phyloP scores from a whole-genome alignment of 2,113 vertebrate genomes.

The Antechinus flavipes region DNA sequence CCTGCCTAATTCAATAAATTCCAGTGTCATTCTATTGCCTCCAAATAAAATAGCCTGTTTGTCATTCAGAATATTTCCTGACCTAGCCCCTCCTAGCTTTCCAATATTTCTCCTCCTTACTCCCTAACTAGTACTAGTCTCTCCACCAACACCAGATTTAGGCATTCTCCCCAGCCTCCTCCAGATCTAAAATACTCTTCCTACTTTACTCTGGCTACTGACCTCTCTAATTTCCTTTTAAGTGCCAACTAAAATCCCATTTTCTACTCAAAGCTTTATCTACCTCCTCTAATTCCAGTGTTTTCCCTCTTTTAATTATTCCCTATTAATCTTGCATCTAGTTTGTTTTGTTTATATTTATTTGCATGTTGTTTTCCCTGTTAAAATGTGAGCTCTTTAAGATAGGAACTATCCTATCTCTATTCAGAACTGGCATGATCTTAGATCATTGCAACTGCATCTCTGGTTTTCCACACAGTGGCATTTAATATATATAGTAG shows the following conservation, averaged over 20 bases:
- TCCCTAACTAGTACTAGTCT: too few relatives aligned
- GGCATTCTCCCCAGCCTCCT: fast-evolving
- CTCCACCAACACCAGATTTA: neutral
- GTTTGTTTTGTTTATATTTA: neutral
- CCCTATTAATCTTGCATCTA: neutral
- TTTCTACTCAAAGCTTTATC: neutral
- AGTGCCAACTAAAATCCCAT: neutral
- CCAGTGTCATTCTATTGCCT: too few relatives aligned
- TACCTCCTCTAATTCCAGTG: neutral
- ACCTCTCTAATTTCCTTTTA: neutral
- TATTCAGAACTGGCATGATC: neutral
- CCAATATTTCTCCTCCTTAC: too few relatives aligned
- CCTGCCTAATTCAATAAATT: too few relatives aligned
- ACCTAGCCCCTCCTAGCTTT: too few relatives aligned
- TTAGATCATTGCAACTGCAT: neutral
- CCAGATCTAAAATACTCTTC: neutral
- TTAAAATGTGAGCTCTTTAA: neutral
- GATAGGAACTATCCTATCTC: neutral
- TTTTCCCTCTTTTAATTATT: neutral
- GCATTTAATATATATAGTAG: neutral
- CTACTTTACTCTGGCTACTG: neutral
- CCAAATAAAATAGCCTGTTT: too few relatives aligned
- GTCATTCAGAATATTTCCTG: too few relatives aligned
- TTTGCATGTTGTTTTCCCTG: neutral
- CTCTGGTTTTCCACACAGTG: neutral